These are phyloP conservation scores for Dolichoris vasculosae DNA, from an alignment of 1,140 invertebrate species.

Conservation along the genomic window DNA sequence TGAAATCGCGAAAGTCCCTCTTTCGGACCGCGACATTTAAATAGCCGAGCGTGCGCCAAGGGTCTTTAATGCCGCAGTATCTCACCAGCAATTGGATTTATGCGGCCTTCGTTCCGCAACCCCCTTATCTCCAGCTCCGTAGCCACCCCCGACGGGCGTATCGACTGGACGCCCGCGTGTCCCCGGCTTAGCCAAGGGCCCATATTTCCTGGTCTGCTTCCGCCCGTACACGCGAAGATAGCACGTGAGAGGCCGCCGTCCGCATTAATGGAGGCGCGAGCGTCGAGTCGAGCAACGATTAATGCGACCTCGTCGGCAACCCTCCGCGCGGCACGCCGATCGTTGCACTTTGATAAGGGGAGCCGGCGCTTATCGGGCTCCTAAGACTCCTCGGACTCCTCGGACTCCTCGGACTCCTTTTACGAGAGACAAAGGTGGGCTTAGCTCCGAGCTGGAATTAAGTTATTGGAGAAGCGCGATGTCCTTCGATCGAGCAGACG, in stretches of 20 bases:
- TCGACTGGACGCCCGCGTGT: constrained; percentile 1
- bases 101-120: not conserved
- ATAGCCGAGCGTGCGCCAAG: not conserved
- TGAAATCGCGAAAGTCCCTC: too few species aligned
- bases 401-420: not conserved
- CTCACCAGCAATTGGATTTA: constrained; percentile 27
- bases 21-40: constrained; percentile 6
- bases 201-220: constrained; percentile 35
- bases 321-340: constrained; percentile 2
- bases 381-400: not conserved
- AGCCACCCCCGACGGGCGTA: not conserved
- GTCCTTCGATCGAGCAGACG: not conserved
- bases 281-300: constrained; percentile 46
- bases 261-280: constrained; percentile 14
- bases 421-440: too few species aligned
- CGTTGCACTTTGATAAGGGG: not conserved
- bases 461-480: not conserved
- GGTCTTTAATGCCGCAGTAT: not conserved
- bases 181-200: not conserved
- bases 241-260: not conserved
- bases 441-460: too few species aligned
- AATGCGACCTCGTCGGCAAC: constrained; percentile 23
- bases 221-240: constrained; percentile 25
- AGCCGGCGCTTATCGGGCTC: not conserved
- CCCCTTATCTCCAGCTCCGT: not conserved